Percentiles rank a stretch among this genome's conserved stretches.
Conservation (phyloP, 2,797 vertebrate species). For the Nannoperca obscura region DNA sequence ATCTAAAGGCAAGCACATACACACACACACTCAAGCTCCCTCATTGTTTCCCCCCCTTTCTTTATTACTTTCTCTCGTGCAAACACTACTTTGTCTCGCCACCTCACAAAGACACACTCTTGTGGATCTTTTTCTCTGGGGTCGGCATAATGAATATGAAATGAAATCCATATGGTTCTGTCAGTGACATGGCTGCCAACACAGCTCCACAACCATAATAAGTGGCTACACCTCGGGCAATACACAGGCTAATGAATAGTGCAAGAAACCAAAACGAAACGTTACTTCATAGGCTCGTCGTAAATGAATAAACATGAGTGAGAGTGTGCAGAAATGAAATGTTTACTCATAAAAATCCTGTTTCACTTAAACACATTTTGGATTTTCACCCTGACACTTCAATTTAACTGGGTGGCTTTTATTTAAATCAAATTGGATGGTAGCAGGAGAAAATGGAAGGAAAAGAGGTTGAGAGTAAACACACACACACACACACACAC, state of each 20-base stretch:
- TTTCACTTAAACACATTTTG: slow-evolving; percentile 74
- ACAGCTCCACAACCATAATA: slow-evolving; percentile 56
- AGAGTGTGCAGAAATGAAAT: slow-evolving; percentile 64
- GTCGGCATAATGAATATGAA: slow-evolving; percentile 67
- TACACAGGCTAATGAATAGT: slow-evolving; percentile 80
- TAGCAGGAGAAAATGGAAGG: slow-evolving; percentile 21
- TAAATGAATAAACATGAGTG: slow-evolving; percentile 80
- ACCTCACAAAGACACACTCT: slow-evolving; percentile 39
- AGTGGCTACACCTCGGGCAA: slow-evolving; percentile 72
- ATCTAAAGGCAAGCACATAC: slow-evolving; percentile 32
- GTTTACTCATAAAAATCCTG: slow-evolving; percentile 70
- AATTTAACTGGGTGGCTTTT: slow-evolving; percentile 73
- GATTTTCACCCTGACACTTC: slow-evolving; percentile 72
- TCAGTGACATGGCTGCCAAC: slow-evolving; percentile 74
- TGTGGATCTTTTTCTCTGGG: slow-evolving; percentile 24
- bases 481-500: slow-evolving; percentile 47
- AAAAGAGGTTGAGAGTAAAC: slow-evolving; percentile 54
- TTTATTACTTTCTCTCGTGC: slow-evolving; percentile 32
- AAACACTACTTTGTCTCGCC: slow-evolving; percentile 42
- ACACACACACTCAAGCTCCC: slow-evolving; percentile 6
- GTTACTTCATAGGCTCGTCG: slow-evolving; percentile 59
- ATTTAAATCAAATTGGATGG: slow-evolving; percentile 68
- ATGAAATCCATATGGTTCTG: slow-evolving; percentile 74
- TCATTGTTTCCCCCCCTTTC: slow-evolving; percentile 32
- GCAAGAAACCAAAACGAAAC: slow-evolving; percentile 75